Evolutionary conservation across 2,113 vertebrate genomes (phyloP).

Genomic region (Rhodinocichla rosea): DNA sequence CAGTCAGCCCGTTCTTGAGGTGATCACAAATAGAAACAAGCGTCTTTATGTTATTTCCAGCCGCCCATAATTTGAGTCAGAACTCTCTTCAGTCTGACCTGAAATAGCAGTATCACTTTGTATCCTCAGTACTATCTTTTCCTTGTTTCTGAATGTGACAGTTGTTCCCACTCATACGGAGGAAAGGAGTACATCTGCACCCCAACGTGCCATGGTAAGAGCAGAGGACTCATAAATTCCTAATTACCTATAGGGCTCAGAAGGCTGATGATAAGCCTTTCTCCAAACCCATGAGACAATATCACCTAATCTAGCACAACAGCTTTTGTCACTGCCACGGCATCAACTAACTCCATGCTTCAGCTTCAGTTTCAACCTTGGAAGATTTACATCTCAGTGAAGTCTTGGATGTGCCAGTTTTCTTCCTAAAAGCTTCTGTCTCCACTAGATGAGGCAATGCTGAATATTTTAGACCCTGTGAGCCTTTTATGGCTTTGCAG

Average conservation of each 20-base stretch:
- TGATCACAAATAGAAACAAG: neutral
- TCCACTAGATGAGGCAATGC: neutral
- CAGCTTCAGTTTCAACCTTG: neutral
- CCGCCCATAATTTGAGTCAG: neutral
- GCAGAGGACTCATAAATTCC: neutral
- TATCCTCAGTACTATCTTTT: neutral
- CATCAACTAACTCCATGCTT: neutral
- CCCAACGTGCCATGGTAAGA: neutral
- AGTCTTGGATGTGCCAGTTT: neutral
- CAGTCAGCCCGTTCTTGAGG: neutral
- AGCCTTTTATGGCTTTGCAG: neutral
- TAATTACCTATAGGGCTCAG: neutral
- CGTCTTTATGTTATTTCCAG: neutral
- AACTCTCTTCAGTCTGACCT: neutral
- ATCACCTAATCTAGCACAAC: neutral
- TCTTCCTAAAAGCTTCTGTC: neutral
- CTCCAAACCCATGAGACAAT: neutral
- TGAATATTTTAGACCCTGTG: constrained; percentile 29
- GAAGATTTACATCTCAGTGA: neutral
- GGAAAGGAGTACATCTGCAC: neutral
- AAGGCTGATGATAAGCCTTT: neutral
- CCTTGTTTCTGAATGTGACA: neutral
- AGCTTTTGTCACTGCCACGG: neutral
- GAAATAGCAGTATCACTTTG: neutral
- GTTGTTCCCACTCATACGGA: neutral